phyloP scores from a whole-genome alignment of 1,140 invertebrate genomes.

The Eueides isabella region DNA sequence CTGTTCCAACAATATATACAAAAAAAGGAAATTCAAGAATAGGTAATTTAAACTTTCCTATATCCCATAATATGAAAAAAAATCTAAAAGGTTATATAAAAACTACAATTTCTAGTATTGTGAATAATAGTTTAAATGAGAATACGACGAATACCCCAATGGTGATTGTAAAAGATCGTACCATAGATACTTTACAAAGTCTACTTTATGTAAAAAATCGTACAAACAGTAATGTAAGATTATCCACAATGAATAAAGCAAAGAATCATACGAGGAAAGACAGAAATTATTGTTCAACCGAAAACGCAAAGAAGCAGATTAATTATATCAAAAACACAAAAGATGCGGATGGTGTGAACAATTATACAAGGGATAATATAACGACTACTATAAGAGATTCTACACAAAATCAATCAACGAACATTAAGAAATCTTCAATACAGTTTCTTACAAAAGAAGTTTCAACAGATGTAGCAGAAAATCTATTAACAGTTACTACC shows the following conservation, averaged over 20 bases:
- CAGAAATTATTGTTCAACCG: neutral
- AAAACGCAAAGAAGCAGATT: neutral
- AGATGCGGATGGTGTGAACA: neutral
- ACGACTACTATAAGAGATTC: neutral
- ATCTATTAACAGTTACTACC: neutral
- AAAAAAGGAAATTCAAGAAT: too few relatives aligned
- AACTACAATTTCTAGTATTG: too few relatives aligned
- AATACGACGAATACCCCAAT: neutral
- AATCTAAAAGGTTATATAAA: too few relatives aligned
- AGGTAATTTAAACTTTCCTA: too few relatives aligned
- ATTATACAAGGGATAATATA: neutral
- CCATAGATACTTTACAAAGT: neutral
- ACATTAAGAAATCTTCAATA: neutral
- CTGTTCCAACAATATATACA: too few relatives aligned
- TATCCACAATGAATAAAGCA: neutral
- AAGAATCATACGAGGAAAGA: neutral
- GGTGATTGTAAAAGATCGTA: neutral
- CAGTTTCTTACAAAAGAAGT: neutral
- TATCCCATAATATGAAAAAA: too few relatives aligned
- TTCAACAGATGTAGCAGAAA: neutral
- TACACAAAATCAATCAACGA: neutral
- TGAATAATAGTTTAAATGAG: neutral
- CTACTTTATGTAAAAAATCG: neutral
- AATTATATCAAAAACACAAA: neutral
- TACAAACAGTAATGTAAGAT: neutral